These are phyloP conservation scores for Cosmia trapezina DNA, from an alignment of 2,888 invertebrate species.

Conservation along the genomic window DNA sequence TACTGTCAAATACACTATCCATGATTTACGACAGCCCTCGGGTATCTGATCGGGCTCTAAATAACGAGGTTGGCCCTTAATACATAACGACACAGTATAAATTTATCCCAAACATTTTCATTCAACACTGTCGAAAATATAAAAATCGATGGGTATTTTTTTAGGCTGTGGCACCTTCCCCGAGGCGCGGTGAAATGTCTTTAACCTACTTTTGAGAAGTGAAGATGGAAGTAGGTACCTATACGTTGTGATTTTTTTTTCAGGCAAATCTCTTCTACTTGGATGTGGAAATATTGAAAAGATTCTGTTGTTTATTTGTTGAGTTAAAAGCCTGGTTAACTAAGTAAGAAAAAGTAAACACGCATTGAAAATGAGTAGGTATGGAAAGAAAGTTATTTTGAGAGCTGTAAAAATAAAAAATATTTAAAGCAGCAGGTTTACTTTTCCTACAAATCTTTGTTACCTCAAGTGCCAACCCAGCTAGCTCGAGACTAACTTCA, in stretches of 20 bases:
- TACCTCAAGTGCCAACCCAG: neutral
- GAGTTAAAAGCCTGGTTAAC: neutral
- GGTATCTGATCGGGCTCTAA: constrained; percentile 64
- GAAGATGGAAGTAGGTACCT: constrained; percentile 25
- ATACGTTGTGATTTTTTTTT: constrained; percentile 32
- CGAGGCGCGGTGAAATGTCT: constrained; percentile 39
- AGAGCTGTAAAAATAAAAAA: no score
- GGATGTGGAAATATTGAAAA: constrained; percentile 17
- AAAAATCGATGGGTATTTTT: constrained; percentile 11
- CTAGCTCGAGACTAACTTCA: neutral
- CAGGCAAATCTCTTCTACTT: constrained; percentile 8
- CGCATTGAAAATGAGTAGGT: neutral
- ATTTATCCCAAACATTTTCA: constrained; percentile 22
- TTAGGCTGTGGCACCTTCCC: constrained; percentile 41
- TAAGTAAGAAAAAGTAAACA: neutral
- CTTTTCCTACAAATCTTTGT: neutral
- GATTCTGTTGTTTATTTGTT: constrained; percentile 15
- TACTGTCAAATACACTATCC: constrained; percentile 67
- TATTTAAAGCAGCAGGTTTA: neutral
- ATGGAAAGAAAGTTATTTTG: no score
- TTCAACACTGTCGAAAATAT: neutral
- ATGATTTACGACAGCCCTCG: constrained; percentile 63
- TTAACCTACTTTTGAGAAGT: constrained; percentile 52
- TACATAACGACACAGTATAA: constrained; percentile 50
- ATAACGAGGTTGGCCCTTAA: constrained; percentile 59